A percentile compares a stretch with the other conserved stretches of the same genome.
These are phyloP conservation scores for Therioaphis trifolii DNA, from an alignment of 2,888 invertebrate species.

Conservation along the genomic window DNA sequence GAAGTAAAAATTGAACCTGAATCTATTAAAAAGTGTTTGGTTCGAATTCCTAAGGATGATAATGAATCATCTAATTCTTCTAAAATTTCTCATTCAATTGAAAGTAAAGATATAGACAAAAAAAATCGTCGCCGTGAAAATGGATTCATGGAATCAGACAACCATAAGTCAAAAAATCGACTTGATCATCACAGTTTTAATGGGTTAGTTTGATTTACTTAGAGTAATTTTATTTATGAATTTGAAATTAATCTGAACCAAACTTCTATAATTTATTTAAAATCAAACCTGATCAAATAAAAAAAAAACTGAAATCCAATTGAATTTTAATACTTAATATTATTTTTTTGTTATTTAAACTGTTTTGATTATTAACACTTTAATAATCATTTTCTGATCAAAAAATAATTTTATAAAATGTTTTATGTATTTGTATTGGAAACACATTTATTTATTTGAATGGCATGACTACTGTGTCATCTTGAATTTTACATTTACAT, in stretches of 20 bases:
- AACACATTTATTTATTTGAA: too few relatives aligned
- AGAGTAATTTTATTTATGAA: not conserved
- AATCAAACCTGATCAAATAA: too few relatives aligned
- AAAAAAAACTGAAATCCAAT: too few relatives aligned
- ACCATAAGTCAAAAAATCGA: constrained; percentile 14
- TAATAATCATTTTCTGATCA: too few relatives aligned
- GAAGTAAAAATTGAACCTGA: constrained; percentile 35
- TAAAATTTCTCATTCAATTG: constrained; percentile 8
- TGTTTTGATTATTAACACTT: too few relatives aligned
- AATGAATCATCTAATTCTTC: not conserved
- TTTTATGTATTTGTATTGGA: too few relatives aligned
- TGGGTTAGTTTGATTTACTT: constrained; percentile 51
- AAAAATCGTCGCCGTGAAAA: constrained; percentile 32
- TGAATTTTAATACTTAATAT: too few relatives aligned
- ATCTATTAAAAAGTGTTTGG: constrained; percentile 51
- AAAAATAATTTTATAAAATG: too few relatives aligned
- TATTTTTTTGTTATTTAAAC: too few relatives aligned
- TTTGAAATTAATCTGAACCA: not conserved
- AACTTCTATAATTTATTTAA: too few relatives aligned
- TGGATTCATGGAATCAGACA: constrained; percentile 16
- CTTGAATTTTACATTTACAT: too few relatives aligned
- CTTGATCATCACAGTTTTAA: constrained; percentile 31
- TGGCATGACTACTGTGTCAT: too few relatives aligned
- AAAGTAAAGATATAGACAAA: constrained; percentile 39
- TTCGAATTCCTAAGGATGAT: constrained; percentile 44